These are phyloP conservation scores for Lagocephalus sceleratus DNA, from an alignment of 2,797 vertebrate species.

Conservation along the genomic window DNA sequence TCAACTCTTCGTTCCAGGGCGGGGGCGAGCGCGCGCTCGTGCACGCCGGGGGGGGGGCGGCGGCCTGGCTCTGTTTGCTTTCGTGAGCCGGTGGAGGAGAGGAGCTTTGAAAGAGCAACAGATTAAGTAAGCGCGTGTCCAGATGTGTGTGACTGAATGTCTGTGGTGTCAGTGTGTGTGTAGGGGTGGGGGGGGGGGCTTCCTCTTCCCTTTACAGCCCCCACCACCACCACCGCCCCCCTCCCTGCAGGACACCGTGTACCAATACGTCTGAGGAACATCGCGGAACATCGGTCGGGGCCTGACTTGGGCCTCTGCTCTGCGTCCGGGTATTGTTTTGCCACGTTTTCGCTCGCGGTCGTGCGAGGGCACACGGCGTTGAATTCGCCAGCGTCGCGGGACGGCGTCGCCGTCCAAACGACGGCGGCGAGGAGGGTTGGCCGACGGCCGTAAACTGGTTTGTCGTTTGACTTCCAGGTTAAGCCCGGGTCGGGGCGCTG, in stretches of 20 bases:
- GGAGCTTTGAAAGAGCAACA: constrained; percentile 17
- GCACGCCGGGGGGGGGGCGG: too few relatives aligned
- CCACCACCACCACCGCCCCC: constrained; percentile 28
- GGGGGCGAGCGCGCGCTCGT: constrained; percentile 4
- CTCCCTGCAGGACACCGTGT: constrained; percentile 48
- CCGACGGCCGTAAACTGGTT: too few relatives aligned
- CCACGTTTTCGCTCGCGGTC: too few relatives aligned
- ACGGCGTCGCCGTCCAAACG: too few relatives aligned
- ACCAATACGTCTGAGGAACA: constrained; percentile 30
- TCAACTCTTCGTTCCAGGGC: constrained; percentile 40
- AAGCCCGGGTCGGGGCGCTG: too few relatives aligned
- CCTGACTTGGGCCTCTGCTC: too few relatives aligned
- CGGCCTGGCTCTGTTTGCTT: constrained; percentile 22
- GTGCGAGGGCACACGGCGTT: too few relatives aligned
- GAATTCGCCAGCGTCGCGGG: too few relatives aligned
- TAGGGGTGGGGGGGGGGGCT: constrained; percentile 30
- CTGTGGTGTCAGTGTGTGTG: background rate
- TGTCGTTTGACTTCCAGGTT: too few relatives aligned
- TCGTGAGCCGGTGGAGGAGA: constrained; percentile 18
- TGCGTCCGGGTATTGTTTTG: too few relatives aligned
- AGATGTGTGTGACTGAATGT: constrained; percentile 3
- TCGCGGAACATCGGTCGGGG: too few relatives aligned
- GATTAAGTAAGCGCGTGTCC: constrained; percentile 15
- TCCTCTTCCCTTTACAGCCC: constrained; percentile 38
- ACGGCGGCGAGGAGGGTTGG: too few relatives aligned